Base-by-base conservation (phyloP, 1,140 invertebrate species). In the Cydia amplana region DNA sequence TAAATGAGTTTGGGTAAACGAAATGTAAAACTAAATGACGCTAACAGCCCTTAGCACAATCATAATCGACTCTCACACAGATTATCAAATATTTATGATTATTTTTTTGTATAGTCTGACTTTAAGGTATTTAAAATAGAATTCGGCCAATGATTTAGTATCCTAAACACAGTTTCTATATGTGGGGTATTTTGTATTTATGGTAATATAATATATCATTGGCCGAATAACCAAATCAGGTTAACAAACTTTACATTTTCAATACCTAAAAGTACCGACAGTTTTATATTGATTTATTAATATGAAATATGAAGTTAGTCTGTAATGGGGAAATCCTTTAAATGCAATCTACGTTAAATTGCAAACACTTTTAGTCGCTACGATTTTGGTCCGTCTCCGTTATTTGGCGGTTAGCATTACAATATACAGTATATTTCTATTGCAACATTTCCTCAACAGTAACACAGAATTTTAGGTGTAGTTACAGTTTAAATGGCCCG, bases 301-400 rank as follows among this genome's bases (percentile, higher is more conserved):
- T 32, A 73, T 73, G 72, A 73, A 73, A 18, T 20, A 46, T 49
- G 72, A 73, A 73, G 72, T 73, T 73, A 73, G 20, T 73, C 43
- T 14, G 72, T 73, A 73, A 73, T 73, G 49, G 18, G 49, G 25
- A n/a, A 70, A 40, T 73, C 49, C 49, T 40, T 73, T 73, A 73
- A 73, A 49, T 49, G 43, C 43, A 73, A 49, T 73, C 72, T 67
- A 67, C 28, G 10, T 23, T 23, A 36, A 67, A 67, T 67, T 67
- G 64, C 64, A 67, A 67, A 36, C 51, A 55, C 51, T 55, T 55
- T 6, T 49, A 16, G 51, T 18, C n/a, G 51, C n/a, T 55, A 18
- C n/a, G 51, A 55, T 18, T 18, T 49, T 16, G 16, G 46, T 10
- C 46, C 46, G 51, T 18, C 51, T 55, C 51, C 51, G 20, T 55